phyloP scores from a whole-genome alignment of 2,113 vertebrate genomes.

The Galeopterus variegatus region DNA sequence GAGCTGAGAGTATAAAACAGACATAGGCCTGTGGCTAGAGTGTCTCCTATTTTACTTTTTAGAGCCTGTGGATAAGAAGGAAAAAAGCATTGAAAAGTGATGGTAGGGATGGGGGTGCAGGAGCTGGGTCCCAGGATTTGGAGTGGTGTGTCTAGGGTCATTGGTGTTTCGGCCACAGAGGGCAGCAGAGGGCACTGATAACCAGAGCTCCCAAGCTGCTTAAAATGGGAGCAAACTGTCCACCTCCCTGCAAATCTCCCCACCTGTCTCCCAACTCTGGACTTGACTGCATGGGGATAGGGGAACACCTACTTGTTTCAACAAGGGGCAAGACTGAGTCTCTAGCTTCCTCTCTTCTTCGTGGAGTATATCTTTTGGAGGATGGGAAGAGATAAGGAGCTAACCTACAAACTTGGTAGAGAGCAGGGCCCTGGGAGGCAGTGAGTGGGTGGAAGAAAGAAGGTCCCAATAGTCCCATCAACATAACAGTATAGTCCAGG shows the following conservation, averaged over 20 bases:
- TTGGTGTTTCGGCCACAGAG: constrained; percentile 55
- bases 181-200: constrained; percentile 66
- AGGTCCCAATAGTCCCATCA: neutral
- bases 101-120: neutral
- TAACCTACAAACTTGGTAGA: constrained; percentile 39
- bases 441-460: neutral
- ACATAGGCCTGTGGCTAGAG: neutral
- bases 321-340: neutral
- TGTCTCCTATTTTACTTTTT: neutral
- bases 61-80: neutral
- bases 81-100: constrained; percentile 1
- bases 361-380: neutral
- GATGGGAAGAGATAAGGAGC: neutral
- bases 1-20: neutral
- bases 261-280: neutral
- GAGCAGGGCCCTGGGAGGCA: neutral
- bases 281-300: neutral
- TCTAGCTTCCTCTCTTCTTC: constrained; percentile 11
- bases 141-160: neutral
- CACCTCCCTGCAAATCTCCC: neutral
- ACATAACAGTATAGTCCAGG: neutral
- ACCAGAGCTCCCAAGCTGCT: neutral
- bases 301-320: neutral
- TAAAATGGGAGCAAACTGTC: neutral
- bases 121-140: neutral